Evolutionary conservation across 2,113 vertebrate species (phyloP), one percentile per base, ranked within the genome.

Genomic region (Labrus mixtus): DNA sequence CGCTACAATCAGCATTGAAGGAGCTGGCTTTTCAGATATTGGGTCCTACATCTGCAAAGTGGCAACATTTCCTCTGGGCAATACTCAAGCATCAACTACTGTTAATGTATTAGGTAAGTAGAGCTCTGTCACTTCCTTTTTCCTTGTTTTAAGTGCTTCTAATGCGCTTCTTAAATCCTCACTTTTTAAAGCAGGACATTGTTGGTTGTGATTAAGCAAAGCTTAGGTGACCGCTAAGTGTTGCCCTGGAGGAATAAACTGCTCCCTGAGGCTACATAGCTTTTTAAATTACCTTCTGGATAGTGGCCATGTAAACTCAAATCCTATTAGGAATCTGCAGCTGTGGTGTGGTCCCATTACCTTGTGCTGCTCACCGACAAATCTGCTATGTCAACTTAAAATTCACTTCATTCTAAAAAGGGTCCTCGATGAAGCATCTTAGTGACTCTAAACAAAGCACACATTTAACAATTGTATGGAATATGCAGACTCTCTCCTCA

Each of bases 21-120:
- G 95, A 63, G 95, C 97, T 56, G 94, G 92, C 75, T 97, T 99
- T 81, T 93, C 95, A 19, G 98, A 99, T 92, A 90, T 95, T 10
- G 98, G 98, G 75, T 93, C 94, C 65, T 99, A 99, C 85, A 94
- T 95, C 90, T 99, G 97, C 92, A 98, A 98, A 93, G 97, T 96
- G 85, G 96, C 94, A 68, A 99, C 97, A 10, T 99, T 98, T 87
- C 97, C 97, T 11, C 93, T 97, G 90, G 98, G 98, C 92, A 97
- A 97, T 89, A 93, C 94, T 0, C 95, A 98, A 73, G 95, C 97
- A 0, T 95, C 97, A 71, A 96, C 96, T 83, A 90, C 65, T 2
- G 92, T 99, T 76, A 95, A 96, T 73, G 94, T 99, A 48, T 90
- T 98, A 82, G 98, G 97, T 99, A 95, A 87, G 96, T 94, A 79